phyloP scores from a whole-genome alignment of 1,140 invertebrate species.

The Glomeris maerens region DNA sequence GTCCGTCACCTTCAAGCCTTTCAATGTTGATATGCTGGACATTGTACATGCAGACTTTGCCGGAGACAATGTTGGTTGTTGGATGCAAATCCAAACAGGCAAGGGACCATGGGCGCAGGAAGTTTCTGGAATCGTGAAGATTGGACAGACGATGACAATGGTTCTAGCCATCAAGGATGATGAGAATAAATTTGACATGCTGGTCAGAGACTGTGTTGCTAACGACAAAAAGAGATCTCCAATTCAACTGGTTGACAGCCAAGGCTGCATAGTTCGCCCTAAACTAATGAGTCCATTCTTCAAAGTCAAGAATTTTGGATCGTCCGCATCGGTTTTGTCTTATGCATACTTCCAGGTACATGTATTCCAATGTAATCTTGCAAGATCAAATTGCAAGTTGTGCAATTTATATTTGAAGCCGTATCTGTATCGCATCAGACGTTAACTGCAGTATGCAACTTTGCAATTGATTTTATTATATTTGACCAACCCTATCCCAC shows the following conservation, averaged over 20 bases:
- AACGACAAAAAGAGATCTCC: slow-evolving; percentile 85
- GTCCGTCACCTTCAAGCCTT: slow-evolving; percentile 82
- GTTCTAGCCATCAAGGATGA: slow-evolving; percentile 90
- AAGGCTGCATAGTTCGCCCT: slow-evolving; percentile 76
- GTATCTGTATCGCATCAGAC: too few species aligned
- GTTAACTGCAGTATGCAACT: too few species aligned
- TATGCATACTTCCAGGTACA: slow-evolving; percentile 86
- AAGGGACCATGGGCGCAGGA: slow-evolving; percentile 92
- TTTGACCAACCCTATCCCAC: too few species aligned
- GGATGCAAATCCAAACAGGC: slow-evolving; percentile 53
- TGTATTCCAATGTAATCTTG: too few species aligned
- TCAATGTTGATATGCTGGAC: slow-evolving; percentile 89
- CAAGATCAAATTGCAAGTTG: too few species aligned
- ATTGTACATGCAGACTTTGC: slow-evolving; percentile 85
- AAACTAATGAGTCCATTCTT: slow-evolving; percentile 88
- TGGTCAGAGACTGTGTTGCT: slow-evolving; percentile 83
- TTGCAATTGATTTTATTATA: too few species aligned
- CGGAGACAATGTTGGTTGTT: slow-evolving; percentile 87
- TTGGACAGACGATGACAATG: slow-evolving; percentile 95
- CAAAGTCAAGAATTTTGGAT: slow-evolving; percentile 89
- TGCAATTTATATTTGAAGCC: too few species aligned
- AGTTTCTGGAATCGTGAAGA: slow-evolving; percentile 84
- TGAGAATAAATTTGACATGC: slow-evolving; percentile 90
- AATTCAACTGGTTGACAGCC: slow-evolving; percentile 86
- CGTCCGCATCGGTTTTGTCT: slow-evolving; percentile 74